Percentiles rank a stretch among this genome's conserved stretches.
Conservation (phyloP, 2,113 vertebrate genomes). For the Caloenas nicobarica region DNA sequence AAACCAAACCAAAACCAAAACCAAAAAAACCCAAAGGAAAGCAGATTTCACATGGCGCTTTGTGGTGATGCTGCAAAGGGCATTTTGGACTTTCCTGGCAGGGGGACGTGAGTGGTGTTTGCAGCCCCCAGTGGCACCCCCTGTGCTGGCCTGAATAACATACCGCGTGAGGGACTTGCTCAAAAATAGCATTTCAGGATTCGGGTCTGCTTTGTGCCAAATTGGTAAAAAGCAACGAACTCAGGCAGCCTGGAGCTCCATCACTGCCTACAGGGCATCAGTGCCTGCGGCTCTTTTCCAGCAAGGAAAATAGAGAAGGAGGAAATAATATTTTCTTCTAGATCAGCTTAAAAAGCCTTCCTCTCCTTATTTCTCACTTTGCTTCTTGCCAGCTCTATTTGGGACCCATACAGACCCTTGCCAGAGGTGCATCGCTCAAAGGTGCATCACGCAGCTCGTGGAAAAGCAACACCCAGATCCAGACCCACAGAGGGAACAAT, state of each 20-base stretch:
- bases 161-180: neutral
- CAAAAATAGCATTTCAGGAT: neutral
- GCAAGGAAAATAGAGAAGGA: neutral
- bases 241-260: neutral
- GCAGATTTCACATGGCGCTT: neutral
- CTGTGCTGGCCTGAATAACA: neutral
- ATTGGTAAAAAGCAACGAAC: neutral
- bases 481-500: neutral
- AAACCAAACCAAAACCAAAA: too few relatives aligned
- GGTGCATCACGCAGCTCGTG: neutral
- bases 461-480: neutral
- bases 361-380: neutral
- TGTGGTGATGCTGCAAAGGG: neutral
- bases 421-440: neutral
- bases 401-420: neutral
- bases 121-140: neutral
- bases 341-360: neutral
- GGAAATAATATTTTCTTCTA: neutral
- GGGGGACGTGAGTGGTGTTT: neutral
- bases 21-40: too few relatives aligned
- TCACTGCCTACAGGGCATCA: accelerated
- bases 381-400: neutral
- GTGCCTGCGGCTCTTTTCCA: neutral
- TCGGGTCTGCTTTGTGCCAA: neutral
- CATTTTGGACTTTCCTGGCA: neutral